phyloP scores from a whole-genome alignment of 2,113 vertebrate species.

The Rhabdomys dilectus region DNA sequence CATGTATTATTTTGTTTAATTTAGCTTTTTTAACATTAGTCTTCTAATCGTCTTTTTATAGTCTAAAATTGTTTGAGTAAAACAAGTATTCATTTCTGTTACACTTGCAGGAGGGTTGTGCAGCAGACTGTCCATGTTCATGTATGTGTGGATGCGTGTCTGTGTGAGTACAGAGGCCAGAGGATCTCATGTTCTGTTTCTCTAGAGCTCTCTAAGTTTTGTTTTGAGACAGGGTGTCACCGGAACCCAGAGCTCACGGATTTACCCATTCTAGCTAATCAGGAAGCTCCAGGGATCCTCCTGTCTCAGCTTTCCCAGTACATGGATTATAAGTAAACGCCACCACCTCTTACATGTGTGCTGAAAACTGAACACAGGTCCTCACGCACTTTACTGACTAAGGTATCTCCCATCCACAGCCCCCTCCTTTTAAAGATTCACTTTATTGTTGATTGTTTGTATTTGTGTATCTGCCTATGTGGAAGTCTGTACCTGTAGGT shows the following conservation, averaged over 20 bases:
- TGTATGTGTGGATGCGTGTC: too few relatives aligned
- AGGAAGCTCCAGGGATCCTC: background rate
- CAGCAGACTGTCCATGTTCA: too few relatives aligned
- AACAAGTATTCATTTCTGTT: background rate
- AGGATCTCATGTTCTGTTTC: background rate
- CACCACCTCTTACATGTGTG: background rate
- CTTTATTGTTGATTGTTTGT: background rate
- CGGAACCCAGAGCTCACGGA: background rate
- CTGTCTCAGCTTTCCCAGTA: too few relatives aligned
- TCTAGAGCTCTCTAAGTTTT: background rate
- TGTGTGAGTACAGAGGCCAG: background rate
- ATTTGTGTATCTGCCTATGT: background rate
- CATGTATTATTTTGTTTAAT: conserved; percentile 35
- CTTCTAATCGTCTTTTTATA: conserved; percentile 53
- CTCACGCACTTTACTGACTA: background rate
- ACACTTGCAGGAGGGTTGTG: too few relatives aligned
- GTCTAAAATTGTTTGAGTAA: background rate
- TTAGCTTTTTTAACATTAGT: conserved; percentile 54
- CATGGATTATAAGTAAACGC: background rate
- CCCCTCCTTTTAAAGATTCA: background rate
- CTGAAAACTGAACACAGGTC: background rate
- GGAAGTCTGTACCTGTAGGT: background rate
- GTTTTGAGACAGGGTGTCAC: background rate
- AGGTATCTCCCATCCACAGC: background rate
- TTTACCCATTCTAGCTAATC: background rate